Base-by-base conservation (phyloP, 2,113 vertebrate species). In the Rhinolophus sinicus region DNA sequence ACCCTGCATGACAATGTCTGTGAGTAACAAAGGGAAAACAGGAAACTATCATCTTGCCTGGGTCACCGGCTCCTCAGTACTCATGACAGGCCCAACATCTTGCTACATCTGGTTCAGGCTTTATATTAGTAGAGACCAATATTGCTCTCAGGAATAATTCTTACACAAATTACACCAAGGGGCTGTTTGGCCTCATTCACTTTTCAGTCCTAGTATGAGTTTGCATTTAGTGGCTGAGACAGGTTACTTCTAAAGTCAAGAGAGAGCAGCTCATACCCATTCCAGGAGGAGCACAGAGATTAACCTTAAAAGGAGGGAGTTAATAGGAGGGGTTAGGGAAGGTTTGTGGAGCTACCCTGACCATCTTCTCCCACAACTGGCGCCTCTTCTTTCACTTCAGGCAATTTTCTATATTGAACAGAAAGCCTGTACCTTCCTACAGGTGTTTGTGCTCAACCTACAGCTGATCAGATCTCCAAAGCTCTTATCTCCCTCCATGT, bases 161-260 rank as follows among this genome's bases (percentile, higher is more conserved):
- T 73, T 40, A 90, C 28, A 56, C 33, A 70, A 11, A 52, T 54
- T 24, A 35, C 26, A 6, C 6, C 24, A 69, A 58, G 5, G 26
- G 16, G 3, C 19, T 78, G 7, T 70, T 77, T 78, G 65, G 28
- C 24, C 4, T 6, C 6, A 19, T 38, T 88, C 19, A 38, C 60
- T 92, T 78, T 84, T 65, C 5, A n/a, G 47, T 80, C 3, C 3
- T 24, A 88, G 14, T n/a, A 8, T 87, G 70, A 88, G 14, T 88
- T 77, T 85, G 38, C 87, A 95, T 92, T 94, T 88, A 94, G 40
- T 88, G 65, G 58, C 2, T n/a, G 40, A 90, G 21, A 26, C 22
- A 56, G 19, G 35, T 85, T 33, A 52, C n/a, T 78, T 94, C 62
- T 73, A 16, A 93, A 76, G 13, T 90, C 54, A 44, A 81, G 28